Evolutionary conservation across 2,113 vertebrate species (phyloP).

Genomic region (Anhinga anhinga): DNA sequence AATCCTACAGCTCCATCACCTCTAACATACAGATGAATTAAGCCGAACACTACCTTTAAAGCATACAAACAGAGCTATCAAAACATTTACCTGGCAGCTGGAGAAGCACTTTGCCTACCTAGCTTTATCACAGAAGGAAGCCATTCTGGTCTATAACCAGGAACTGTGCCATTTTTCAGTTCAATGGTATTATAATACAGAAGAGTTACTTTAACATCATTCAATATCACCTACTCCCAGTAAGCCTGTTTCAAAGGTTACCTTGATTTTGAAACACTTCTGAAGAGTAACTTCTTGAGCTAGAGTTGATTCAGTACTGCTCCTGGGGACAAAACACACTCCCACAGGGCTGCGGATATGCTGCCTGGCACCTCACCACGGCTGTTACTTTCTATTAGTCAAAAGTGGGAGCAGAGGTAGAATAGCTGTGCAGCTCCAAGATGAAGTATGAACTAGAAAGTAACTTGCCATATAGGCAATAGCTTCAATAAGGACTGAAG

Average conservation of each 20-base stretch:
- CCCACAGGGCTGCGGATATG: background rate
- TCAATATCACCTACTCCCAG: background rate
- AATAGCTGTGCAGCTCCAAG: background rate
- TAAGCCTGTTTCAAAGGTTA: background rate
- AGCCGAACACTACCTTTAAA: background rate
- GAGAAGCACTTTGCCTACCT: background rate
- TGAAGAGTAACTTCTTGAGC: background rate
- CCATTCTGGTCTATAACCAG: background rate
- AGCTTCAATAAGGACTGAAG: background rate
- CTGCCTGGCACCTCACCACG: background rate
- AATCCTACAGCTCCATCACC: background rate
- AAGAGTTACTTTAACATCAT: background rate
- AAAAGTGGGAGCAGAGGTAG: background rate
- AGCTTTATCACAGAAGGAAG: background rate
- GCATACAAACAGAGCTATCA: background rate
- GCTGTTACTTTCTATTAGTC: background rate
- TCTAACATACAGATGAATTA: background rate
- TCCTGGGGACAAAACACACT: background rate
- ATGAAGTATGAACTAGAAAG: background rate
- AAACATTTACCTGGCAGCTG: background rate
- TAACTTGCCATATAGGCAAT: background rate
- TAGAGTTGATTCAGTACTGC: background rate
- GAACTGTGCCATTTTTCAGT: background rate
- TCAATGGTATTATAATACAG: background rate
- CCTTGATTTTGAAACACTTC: background rate